phyloP scores from a whole-genome alignment of 2,113 vertebrate genomes.

The Apteryx mantelli region DNA sequence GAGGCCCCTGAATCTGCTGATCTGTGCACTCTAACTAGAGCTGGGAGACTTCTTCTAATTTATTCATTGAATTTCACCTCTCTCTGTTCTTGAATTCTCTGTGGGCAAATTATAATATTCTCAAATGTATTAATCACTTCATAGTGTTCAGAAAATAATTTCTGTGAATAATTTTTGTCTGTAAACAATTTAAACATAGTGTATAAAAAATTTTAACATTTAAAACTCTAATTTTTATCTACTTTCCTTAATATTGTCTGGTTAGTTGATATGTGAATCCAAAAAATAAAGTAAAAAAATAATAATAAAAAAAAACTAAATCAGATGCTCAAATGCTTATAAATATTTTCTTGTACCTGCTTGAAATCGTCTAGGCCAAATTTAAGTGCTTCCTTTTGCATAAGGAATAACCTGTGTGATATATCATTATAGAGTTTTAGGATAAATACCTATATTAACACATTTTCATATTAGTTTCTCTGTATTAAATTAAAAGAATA shows the following conservation, averaged over 20 bases:
- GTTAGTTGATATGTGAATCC: neutral
- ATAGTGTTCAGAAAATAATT: neutral
- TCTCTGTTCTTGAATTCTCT: constrained; percentile 44
- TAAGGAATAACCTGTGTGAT: neutral
- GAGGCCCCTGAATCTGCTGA: neutral
- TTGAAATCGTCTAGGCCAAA: neutral
- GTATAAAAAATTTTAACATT: neutral
- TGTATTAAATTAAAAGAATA: neutral
- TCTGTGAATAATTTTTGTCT: neutral
- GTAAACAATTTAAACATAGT: neutral
- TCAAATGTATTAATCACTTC: constrained; percentile 44
- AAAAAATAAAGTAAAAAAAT: neutral
- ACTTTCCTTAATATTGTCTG: neutral
- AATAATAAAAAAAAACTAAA: neutral
- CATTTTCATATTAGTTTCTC: neutral
- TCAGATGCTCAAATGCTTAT: neutral
- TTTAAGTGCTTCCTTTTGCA: neutral
- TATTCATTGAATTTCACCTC: constrained; percentile 60
- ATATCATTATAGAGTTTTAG: neutral
- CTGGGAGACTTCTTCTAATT: constrained; percentile 51
- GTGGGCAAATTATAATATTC: neutral
- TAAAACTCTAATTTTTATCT: neutral
- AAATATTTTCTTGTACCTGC: neutral
- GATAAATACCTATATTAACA: neutral
- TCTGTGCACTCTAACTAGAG: neutral